Conservation (phyloP, 2,113 vertebrate species). For the Balaenoptera acutorostrata region DNA sequence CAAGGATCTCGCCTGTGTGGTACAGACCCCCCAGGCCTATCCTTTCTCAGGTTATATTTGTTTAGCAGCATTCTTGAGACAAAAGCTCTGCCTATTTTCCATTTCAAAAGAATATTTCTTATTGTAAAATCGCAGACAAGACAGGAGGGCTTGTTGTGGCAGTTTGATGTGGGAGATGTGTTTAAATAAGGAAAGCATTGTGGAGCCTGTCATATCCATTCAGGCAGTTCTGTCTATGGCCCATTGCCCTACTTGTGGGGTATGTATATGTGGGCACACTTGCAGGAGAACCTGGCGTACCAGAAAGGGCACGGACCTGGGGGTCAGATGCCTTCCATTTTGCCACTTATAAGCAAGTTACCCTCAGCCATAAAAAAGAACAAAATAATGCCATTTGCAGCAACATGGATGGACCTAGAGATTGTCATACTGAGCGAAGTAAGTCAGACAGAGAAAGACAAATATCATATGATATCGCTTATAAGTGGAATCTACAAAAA, state of each 20-base stretch:
- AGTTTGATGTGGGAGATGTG: neutral
- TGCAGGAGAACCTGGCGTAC: neutral
- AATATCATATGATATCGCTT: neutral
- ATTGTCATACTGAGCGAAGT: neutral
- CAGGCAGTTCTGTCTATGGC: neutral
- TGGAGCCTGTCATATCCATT: neutral
- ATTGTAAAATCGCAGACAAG: slow-evolving; percentile 42
- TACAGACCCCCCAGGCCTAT: neutral
- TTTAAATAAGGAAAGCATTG: slow-evolving; percentile 22
- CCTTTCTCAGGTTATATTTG: slow-evolving; percentile 50
- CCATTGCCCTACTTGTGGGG: neutral
- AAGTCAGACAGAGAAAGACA: neutral
- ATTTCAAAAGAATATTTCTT: slow-evolving; percentile 63
- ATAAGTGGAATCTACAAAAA: neutral
- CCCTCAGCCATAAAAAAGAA: neutral
- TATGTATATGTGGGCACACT: neutral
- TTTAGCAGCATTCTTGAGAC: slow-evolving; percentile 49
- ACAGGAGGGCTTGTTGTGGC: neutral
- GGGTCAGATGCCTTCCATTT: neutral
- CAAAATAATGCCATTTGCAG: neutral
- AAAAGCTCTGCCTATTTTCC: slow-evolving; percentile 42
- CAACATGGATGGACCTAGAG: neutral
- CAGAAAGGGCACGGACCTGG: neutral
- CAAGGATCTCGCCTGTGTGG: slow-evolving; percentile 11
- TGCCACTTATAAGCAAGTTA: neutral